Conservation (phyloP, 2,888 invertebrate genomes). For the Athripsodes cinereus region DNA sequence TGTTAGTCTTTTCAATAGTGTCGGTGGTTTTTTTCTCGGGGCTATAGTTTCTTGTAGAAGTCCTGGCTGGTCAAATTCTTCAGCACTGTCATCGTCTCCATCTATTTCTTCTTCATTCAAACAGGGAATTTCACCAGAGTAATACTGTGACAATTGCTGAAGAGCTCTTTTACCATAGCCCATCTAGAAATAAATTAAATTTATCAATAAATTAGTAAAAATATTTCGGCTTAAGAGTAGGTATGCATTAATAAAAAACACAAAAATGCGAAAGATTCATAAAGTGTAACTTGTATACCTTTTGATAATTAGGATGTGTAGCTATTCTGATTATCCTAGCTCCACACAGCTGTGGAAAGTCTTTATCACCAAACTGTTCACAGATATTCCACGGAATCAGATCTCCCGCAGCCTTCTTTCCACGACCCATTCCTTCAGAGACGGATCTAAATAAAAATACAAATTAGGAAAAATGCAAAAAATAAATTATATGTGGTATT, state of each 20-base stretch:
- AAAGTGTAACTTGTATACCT: constrained; percentile 42
- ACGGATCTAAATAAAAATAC: constrained; percentile 63
- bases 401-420: constrained; percentile 91
- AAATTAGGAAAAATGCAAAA: neutral
- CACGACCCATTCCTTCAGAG: constrained; percentile 72
- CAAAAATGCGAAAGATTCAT: neutral
- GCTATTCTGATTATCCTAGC: constrained; percentile 94
- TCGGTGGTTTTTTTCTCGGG: constrained; percentile 80
- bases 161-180: constrained; percentile 92
- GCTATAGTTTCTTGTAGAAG: constrained; percentile 43
- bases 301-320: constrained; percentile 95
- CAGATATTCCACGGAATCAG: constrained; percentile 98
- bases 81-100: constrained; percentile 60
- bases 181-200: constrained; percentile 58
- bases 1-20: constrained; percentile 76
- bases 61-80: constrained; percentile 50
- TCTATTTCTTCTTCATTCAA: constrained; percentile 54
- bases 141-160: constrained; percentile 80
- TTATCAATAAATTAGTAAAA: neutral
- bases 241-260: neutral
- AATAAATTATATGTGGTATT: too few relatives aligned
- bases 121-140: constrained; percentile 70
- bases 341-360: constrained; percentile 87
- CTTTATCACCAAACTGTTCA: constrained; percentile 90
- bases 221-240: too few relatives aligned